phyloP scores from a whole-genome alignment of 1,140 invertebrate species.

The Anthonomus grandis region DNA sequence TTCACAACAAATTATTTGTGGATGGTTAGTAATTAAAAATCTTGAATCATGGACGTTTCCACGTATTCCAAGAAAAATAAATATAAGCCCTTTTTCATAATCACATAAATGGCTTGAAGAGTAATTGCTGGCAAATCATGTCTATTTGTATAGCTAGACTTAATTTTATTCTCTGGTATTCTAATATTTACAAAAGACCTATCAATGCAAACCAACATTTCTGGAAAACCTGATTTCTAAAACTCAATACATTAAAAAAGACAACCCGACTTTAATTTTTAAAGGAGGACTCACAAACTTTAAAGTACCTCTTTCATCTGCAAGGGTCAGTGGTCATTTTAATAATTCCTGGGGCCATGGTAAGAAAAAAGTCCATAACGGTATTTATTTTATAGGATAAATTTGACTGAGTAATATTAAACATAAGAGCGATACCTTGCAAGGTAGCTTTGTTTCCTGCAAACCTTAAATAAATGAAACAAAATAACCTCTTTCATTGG shows the following conservation, averaged over 20 bases:
- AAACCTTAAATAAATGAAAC: no score
- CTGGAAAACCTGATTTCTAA: no score
- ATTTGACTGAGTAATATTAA: conserved; percentile 1
- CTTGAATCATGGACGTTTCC: conserved; percentile 20
- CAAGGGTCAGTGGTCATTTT: no score
- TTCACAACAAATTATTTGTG: conserved; percentile 18
- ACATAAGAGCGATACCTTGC: no score
- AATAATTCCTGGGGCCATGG: no score
- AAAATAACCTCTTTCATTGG: not conserved
- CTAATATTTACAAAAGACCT: no score
- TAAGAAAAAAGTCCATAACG: no score
- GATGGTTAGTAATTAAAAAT: not conserved
- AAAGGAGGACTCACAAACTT: no score
- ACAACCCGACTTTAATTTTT: no score
- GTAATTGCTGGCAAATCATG: conserved; percentile 17
- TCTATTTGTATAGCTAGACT: conserved; percentile 22
- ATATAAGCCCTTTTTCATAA: conserved; percentile 9
- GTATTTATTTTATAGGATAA: conserved; percentile 9
- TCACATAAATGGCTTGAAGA: conserved; percentile 19
- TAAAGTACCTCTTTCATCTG: no score
- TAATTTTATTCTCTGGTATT: conserved; percentile 21
- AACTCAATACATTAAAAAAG: no score
- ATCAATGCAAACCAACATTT: no score
- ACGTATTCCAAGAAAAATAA: conserved; percentile 14
- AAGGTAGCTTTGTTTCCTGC: conserved; percentile 1